Percentiles rank a stretch among this genome's conserved stretches.
phyloP scores from a whole-genome alignment of 2,797 vertebrate genomes.

The Chelidonichthys spinosus region DNA sequence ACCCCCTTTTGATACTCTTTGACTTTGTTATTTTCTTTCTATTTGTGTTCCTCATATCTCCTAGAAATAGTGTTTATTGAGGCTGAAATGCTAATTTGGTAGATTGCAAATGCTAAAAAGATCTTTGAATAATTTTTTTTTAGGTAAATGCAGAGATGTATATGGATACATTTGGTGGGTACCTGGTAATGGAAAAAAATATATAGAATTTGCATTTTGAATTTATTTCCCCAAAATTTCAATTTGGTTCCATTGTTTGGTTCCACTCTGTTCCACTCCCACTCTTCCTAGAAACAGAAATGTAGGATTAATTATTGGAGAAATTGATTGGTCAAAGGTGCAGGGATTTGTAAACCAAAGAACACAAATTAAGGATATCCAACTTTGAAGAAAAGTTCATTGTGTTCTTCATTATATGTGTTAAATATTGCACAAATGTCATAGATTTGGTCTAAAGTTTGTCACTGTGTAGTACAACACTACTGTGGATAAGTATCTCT shows the following conservation, averaged over 20 bases:
- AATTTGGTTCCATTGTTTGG: slow-evolving; percentile 12
- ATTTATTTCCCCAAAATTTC: slow-evolving; percentile 11
- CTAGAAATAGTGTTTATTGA: neutral
- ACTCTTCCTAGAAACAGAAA: slow-evolving; percentile 11
- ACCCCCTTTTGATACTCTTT: slow-evolving; percentile 29
- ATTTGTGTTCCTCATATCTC: neutral
- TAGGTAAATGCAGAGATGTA: neutral
- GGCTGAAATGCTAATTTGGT: slow-evolving; percentile 7
- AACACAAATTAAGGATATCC: slow-evolving; percentile 27
- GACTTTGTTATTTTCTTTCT: slow-evolving; percentile 7
- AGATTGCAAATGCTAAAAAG: neutral
- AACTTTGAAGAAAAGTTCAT: slow-evolving; percentile 16
- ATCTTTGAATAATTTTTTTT: slow-evolving; percentile 7
- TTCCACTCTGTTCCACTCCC: neutral
- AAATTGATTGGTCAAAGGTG: slow-evolving; percentile 20
- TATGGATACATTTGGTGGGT: slow-evolving; percentile 1
- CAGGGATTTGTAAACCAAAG: slow-evolving; percentile 56
- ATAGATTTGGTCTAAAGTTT: slow-evolving; percentile 13
- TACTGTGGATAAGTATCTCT: slow-evolving; percentile 23
- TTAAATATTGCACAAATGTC: slow-evolving; percentile 24
- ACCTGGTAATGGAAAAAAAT: neutral
- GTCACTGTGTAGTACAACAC: slow-evolving; percentile 30
- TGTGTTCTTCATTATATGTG: slow-evolving; percentile 1
- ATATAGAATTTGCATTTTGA: neutral
- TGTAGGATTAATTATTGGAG: neutral